phyloP scores from a whole-genome alignment of 2,888 invertebrate species.

The Steinernema scapterisci region DNA sequence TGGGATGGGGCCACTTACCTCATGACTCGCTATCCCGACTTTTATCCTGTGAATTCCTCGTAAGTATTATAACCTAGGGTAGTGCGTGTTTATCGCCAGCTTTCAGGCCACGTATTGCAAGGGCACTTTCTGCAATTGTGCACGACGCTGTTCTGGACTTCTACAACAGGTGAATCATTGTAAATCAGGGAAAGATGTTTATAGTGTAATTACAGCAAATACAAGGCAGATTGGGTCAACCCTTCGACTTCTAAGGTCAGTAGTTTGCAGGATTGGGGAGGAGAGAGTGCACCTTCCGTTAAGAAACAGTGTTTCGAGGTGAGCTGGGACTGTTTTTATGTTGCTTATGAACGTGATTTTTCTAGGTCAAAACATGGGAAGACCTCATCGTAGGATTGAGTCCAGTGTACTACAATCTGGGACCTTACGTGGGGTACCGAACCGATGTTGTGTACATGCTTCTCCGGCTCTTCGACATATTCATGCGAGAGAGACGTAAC shows the following conservation, averaged over 20 bases:
- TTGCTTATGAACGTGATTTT: background rate
- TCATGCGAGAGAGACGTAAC: constrained; percentile 66
- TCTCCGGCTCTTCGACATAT: constrained; percentile 72
- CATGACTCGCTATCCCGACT: constrained; percentile 80
- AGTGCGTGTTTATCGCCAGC: background rate
- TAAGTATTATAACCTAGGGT: constrained; percentile 26
- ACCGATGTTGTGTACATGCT: constrained; percentile 88
- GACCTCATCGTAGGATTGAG: constrained; percentile 71
- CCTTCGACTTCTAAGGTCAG: background rate
- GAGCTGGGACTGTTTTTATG: too few relatives aligned
- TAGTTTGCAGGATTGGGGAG: background rate
- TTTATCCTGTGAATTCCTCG: constrained; percentile 61
- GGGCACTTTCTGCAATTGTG: constrained; percentile 53
- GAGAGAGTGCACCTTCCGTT: background rate
- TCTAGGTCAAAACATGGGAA: constrained; percentile 48
- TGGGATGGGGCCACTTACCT: constrained; percentile 85
- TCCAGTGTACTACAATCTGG: constrained; percentile 83
- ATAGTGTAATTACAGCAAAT: background rate
- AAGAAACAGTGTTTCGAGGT: background rate
- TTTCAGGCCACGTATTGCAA: constrained; percentile 50
- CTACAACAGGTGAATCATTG: constrained; percentile 43
- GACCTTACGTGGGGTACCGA: constrained; percentile 85
- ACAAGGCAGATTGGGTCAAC: background rate
- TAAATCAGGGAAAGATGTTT: background rate
- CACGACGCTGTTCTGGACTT: constrained; percentile 53